Conservation (phyloP, 2,888 invertebrate species). For the Pyrrhopygopsis socrates region DNA sequence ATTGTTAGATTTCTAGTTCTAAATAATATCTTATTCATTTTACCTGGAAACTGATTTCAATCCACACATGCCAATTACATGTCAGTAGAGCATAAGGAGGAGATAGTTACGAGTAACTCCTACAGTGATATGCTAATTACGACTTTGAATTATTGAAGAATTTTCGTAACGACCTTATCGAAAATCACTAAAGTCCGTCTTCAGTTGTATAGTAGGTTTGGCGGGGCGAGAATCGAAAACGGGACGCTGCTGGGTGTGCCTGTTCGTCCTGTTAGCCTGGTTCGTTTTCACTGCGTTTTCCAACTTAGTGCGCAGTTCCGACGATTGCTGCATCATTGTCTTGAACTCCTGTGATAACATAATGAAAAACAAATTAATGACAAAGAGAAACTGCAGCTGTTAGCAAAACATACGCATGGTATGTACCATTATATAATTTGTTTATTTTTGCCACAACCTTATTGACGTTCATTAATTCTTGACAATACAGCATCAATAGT, state of each 20-base stretch:
- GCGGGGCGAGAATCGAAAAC: slow-evolving; percentile 90
- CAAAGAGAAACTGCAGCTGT: too few relatives aligned
- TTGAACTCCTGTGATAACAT: slow-evolving; percentile 97
- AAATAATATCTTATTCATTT: too few relatives aligned
- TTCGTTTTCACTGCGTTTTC: slow-evolving; percentile 98
- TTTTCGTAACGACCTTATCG: slow-evolving; percentile 95
- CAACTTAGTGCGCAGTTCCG: slow-evolving; percentile 98
- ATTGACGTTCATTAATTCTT: too few relatives aligned
- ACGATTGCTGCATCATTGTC: slow-evolving; percentile 98
- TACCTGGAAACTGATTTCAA: too few relatives aligned
- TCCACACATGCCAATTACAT: too few relatives aligned
- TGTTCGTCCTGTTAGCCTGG: slow-evolving; percentile 92
- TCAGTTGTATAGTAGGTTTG: slow-evolving; percentile 98
- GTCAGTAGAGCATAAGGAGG: too few relatives aligned
- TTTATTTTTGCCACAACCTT: too few relatives aligned
- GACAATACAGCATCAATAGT: too few relatives aligned
- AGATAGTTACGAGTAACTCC: too few relatives aligned
- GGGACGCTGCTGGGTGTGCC: slow-evolving; percentile 88
- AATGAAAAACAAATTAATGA: neutral
- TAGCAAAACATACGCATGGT: too few relatives aligned
- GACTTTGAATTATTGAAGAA: neutral
- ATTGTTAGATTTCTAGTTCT: too few relatives aligned
- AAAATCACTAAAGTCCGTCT: slow-evolving; percentile 99
- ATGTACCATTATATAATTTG: too few relatives aligned
- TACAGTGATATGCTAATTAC: neutral